Evolutionary conservation across 2,797 vertebrate genomes (phyloP).

Genomic region (Chaenodraco wilsoni): DNA sequence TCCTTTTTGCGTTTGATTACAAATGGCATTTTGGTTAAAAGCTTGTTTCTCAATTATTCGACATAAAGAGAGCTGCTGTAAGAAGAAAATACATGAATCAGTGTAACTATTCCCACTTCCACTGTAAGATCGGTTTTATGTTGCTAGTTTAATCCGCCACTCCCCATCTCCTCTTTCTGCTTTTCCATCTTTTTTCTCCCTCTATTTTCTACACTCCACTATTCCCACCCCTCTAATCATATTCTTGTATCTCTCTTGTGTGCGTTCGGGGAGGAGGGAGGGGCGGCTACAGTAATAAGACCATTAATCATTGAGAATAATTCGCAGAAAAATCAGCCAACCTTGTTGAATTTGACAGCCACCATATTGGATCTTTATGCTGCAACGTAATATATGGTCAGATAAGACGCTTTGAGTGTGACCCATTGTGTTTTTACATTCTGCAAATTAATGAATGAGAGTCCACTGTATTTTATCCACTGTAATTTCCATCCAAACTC

Average conservation of each 20-base stretch:
- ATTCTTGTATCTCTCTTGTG: constrained; percentile 70
- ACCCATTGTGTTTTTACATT: constrained; percentile 47
- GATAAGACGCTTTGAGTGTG: constrained; percentile 65
- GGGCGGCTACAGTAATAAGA: constrained; percentile 69
- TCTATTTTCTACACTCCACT: constrained; percentile 54
- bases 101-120: constrained; percentile 40
- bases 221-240: constrained; percentile 63
- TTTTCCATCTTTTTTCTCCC: constrained; percentile 50
- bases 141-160: constrained; percentile 51
- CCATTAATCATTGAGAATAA: constrained; percentile 78
- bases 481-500: constrained; percentile 22
- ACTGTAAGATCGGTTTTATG: constrained; percentile 36
- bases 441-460: constrained; percentile 34
- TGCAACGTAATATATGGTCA: constrained; percentile 62
- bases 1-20: constrained; percentile 15
- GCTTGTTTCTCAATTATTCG: constrained; percentile 23
- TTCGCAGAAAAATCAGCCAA: constrained; percentile 68
- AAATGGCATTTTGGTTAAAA: constrained; percentile 18
- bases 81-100: constrained; percentile 46
- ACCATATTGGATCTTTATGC: constrained; percentile 66
- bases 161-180: constrained; percentile 29
- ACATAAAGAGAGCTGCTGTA: constrained; percentile 28
- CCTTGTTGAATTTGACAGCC: constrained; percentile 76
- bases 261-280: constrained; percentile 61
- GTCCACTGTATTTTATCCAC: constrained; percentile 5